Base-by-base conservation (phyloP, 2,888 invertebrate species). In the Drosophila cognata region DNA sequence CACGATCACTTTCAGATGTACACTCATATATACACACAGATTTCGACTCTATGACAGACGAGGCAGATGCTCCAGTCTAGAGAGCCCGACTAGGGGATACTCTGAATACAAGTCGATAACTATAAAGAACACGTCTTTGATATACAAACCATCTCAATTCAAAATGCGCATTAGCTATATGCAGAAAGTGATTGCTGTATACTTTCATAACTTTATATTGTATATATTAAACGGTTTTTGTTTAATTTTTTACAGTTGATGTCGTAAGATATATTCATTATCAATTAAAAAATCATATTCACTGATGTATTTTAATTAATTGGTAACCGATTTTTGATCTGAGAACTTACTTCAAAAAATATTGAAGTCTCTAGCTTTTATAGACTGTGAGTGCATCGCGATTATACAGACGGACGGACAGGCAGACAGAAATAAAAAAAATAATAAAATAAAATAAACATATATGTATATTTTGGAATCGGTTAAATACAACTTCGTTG, bases 1-100 rank as follows among this genome's bases (percentile, higher is more conserved):
- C 70, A 60, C 51, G 52, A 52, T 33, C 33, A 35, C 51, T 66
- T 61, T 36, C 38, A 18, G n/a, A 61, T 38, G n/a, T 41, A 52
- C 36, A 51, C 46, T 36, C 38, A 18, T 18, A 61, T 38, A 16
- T 36, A 57, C 36, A 51, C 46, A 64, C 62, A 48, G 46, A 11
- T 41, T 41, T n/a, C 10, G n/a, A 41, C 10, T 10, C 10, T 41
- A 33, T 6, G 35, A 21, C 66, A 70, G 25, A 8, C 25, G 18
- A 41, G 36, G 43, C 46, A 46, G 51, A 35, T 38, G 31, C 46
- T 11, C 10, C n/a, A n/a, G 4, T 10, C 10, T 21, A n/a, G 4
- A 10, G 1, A 10, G 10, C 4, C n/a, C n/a, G 41, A 41, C n/a
- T 41, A 21, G n/a, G 11, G 43, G 43, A 21, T 21, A 21, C 5